These are phyloP conservation scores for Macrosteles quadrilineatus DNA, from an alignment of 1,140 invertebrate genomes.

Conservation along the genomic window DNA sequence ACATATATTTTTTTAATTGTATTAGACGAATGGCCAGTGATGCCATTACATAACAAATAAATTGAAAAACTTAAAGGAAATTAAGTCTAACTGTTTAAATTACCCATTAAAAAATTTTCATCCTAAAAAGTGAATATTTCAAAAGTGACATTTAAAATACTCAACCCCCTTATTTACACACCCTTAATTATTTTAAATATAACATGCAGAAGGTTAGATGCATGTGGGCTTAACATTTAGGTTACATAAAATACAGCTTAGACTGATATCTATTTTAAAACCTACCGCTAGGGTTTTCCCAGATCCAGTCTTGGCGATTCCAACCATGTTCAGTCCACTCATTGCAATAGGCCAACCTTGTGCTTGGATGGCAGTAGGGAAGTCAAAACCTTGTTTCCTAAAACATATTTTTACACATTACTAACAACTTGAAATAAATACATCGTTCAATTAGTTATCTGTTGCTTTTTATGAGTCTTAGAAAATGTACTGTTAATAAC, in stretches of 20 bases:
- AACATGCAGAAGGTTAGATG: no score
- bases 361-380: conserved; percentile 79
- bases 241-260: no score
- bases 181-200: no score
- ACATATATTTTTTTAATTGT: conserved; percentile 20
- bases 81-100: no score
- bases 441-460: neutral
- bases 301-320: conserved; percentile 76
- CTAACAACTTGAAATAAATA: neutral
- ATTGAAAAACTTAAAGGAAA: no score
- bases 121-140: no score
- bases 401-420: conserved; percentile 13
- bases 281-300: conserved; percentile 56
- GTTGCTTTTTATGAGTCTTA: neutral
- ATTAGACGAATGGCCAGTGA: neutral
- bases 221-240: no score
- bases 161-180: no score
- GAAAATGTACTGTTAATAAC: no score
- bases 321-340: conserved; percentile 79
- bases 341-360: conserved; percentile 83
- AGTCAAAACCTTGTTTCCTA: conserved; percentile 62
- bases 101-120: no score
- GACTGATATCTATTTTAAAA: conserved; percentile 46
- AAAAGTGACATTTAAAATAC: no score
- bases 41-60: no score